Evolutionary conservation across 2,113 vertebrate genomes (phyloP).

Genomic region (Notiomystis cincta): DNA sequence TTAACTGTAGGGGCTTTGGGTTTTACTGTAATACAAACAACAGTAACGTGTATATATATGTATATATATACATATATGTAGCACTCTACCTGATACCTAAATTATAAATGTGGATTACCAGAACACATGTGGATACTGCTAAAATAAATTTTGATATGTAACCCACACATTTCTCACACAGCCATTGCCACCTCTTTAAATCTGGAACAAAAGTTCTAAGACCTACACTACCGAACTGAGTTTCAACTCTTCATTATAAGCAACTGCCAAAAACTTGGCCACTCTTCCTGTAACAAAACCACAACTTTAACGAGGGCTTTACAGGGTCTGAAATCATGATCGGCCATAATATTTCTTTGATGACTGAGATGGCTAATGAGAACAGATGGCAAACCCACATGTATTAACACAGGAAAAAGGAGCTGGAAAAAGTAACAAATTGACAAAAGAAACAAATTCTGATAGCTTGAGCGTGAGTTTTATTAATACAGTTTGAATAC

Average conservation of each 20-base stretch:
- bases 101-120: neutral
- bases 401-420: conserved; percentile 14
- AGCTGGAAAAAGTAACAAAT: neutral
- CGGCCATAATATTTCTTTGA: neutral
- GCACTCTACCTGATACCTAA: neutral
- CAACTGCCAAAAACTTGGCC: neutral
- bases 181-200: neutral
- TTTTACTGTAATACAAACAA: neutral
- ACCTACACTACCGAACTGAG: neutral
- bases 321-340: conserved; percentile 3
- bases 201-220: neutral
- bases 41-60: neutral
- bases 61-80: neutral
- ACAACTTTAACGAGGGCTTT: conserved; percentile 15
- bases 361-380: conserved; percentile 23
- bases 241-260: neutral
- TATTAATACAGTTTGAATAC: conserved; percentile 30
- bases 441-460: conserved; percentile 36
- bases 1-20: neutral
- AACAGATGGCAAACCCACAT: conserved; percentile 45
- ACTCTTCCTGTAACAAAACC: neutral
- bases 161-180: neutral
- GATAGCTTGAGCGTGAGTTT: conserved; percentile 3
- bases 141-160: neutral
- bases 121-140: neutral